Evolutionary conservation across 2,888 invertebrate species (phyloP), one percentile per base, ranked within the genome.

Genomic region (Heliothis peltigera): DNA sequence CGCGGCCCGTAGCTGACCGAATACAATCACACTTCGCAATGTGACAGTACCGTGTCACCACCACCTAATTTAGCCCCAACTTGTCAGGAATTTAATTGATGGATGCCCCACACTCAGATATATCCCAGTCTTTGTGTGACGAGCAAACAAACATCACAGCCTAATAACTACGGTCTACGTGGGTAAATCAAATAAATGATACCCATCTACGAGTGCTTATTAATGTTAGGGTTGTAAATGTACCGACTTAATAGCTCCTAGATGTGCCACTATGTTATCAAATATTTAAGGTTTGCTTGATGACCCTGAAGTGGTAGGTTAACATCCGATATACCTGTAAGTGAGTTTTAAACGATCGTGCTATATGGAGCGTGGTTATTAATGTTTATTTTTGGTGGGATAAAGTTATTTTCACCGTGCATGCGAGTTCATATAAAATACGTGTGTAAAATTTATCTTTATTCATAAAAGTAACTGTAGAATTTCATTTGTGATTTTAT

Each of bases 311-410:
- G 47, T 68, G 74, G 78, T 75, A 55, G 63, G 75, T 54, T 69
- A 60, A 57, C 69, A 78, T 69, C 64, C 58, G 44, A 64, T 56
- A 56, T 35, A 53, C 53, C 22, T 53, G 28, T 78, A 64, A 68
- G 60, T 60, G 47, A 69, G 64, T 75, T 78, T 75, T 75, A 75
- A 78, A 69, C 62, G 69, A 51, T 43, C 47, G 44, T 48, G 39
- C 55, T 74, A 62, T 56, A 69, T 78, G 55, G 64, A 75, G 61
- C 75, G 53, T 69, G 54, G 74, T 74, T 64, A 74, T 64, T 22
- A 48, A 51, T 53, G 44, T 59, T 64, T 75, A 68, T 68, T 61
- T 74, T 61, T 43, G 22, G 48, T 46, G 35, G 3, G 6, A n/a
- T 53, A 39, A 35, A 28, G 17, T 5, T 71, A 77, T 59, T 64